Evolutionary conservation across 2,888 invertebrate genomes (phyloP), one percentile per base, ranked within the genome.

Genomic region (Apamea sordens): DNA sequence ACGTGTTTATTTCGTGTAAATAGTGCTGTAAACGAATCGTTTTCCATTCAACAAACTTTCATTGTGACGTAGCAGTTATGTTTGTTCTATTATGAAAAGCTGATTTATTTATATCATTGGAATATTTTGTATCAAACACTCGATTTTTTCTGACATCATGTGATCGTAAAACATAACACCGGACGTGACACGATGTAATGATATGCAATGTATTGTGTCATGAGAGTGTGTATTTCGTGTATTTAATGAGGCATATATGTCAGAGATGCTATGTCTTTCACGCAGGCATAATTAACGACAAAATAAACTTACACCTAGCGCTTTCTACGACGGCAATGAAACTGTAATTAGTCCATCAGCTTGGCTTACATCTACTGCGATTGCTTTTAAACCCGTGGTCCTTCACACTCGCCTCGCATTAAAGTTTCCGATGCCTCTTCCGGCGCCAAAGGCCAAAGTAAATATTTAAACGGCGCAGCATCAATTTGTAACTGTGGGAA

Each of bases 171-270:
- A 89, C 87, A 82, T 77, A 75, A 70, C 74, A 85, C 90, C 92
- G 92, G 92, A 93, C 88, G 89, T 93, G 91, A 91, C 91, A 88
- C 44, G 77, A 84, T 84, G 84, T 88, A 91, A 92, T 91, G 84
- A 89, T 89, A 89, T 89, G 87, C 86, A 90, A 90, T 92, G 90
- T 92, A 77, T 88, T 88, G 72, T 73, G 41, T 53, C 77, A 74
- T 79, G 44, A 74, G 28, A 63, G 63, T 87, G 75, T 79, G 74
- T 80, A 84, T 87, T 88, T 86, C 77, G 81, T 84, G 86, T 85
- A 83, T 89, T 89, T 86, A 78, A 72, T 75, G 67, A 71, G 36
- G 28, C n/a, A n/a, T n/a, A n/a, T n/a, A n/a, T 83, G 44, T 68
- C 50, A 71, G 28, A 79, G 68, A 84, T 32, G 32, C 18, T 68